phyloP scores from a whole-genome alignment of 2,797 vertebrate genomes.

The Tangara arthus region DNA sequence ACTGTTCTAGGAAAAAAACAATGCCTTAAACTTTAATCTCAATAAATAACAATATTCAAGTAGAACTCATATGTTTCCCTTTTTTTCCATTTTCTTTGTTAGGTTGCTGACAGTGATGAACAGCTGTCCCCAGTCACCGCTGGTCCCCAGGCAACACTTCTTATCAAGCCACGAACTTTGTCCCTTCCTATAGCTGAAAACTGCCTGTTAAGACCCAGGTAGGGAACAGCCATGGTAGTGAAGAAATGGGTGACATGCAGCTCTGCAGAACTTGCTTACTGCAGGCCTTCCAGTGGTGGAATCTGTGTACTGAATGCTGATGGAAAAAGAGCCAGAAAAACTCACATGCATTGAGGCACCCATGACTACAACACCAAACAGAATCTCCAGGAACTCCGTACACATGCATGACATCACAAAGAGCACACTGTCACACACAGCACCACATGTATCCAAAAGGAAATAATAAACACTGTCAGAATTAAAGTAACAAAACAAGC shows the following conservation, averaged over 20 bases:
- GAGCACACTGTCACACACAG: neutral
- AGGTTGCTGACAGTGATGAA: neutral
- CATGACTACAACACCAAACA: neutral
- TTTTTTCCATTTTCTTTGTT: neutral
- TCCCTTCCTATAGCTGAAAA: neutral
- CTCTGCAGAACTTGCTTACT: conserved; percentile 42
- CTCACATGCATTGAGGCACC: neutral
- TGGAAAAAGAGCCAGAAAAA: conserved; percentile 44
- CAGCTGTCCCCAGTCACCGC: neutral
- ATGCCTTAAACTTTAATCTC: neutral
- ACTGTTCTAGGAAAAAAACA: neutral
- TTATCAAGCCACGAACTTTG: neutral
- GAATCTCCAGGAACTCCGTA: neutral
- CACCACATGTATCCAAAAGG: neutral
- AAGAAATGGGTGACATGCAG: neutral
- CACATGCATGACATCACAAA: neutral
- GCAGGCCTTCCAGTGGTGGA: conserved; percentile 70
- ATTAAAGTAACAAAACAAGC: neutral
- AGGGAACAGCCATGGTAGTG: neutral
- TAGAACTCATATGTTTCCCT: neutral
- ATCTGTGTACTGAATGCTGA: conserved; percentile 51
- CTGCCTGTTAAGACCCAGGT: neutral
- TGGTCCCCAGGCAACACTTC: neutral
- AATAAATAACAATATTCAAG: neutral
- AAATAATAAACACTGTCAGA: neutral